Base-by-base conservation (phyloP, 1,140 invertebrate species). In the Sitophilus oryzae region DNA sequence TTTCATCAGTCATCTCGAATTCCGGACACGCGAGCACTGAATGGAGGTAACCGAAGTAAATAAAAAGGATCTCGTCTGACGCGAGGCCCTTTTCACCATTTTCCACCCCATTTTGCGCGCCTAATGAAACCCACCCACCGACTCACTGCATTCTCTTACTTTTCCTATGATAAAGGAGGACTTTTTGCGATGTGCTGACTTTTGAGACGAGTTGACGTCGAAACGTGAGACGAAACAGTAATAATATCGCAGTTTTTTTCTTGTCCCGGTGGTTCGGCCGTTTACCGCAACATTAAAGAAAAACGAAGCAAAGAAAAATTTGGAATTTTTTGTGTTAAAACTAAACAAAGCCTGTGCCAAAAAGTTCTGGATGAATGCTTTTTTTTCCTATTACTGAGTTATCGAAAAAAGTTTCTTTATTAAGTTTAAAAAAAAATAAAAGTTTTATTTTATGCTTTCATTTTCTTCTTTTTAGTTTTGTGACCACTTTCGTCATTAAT, bases 121-220 rank as follows among this genome's bases (percentile, higher is more conserved):
- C 51, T 53, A 53, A 53, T 53, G 51, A 53, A 53, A 46, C 37
- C 35, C n/a, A n/a, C n/a, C n/a, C n/a, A n/a, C n/a, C n/a, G n/a
- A n/a, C n/a, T n/a, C n/a, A n/a, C 25, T 30, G 51, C 25, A 46
- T 53, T 45, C 46, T 53, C 51, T 53, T 53, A 53, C 38, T 45
- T 53, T 30, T 42, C 22, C 43, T 52, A 38, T 38, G 36, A 48
- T 36, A 37, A 48, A 37, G 35, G 21, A 48, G 23, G 25, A 30
- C 34, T 30, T 48, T 48, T 48, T 48, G 34, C 46, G 40, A 30
- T n/a, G 25, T 21, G 40, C 15, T 21, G 10, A 11, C 40, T n/a
- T 42, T 42, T 42, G 14, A 9, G 40, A 19, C n/a, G 16, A 18
- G 40, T 18, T n/a, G 19, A 42, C 19, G 19, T 15, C 1, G 15